Evolutionary conservation across 2,888 invertebrate species (phyloP), one percentile per base, ranked within the genome.

Genomic region (Eristalinus aeneus): DNA sequence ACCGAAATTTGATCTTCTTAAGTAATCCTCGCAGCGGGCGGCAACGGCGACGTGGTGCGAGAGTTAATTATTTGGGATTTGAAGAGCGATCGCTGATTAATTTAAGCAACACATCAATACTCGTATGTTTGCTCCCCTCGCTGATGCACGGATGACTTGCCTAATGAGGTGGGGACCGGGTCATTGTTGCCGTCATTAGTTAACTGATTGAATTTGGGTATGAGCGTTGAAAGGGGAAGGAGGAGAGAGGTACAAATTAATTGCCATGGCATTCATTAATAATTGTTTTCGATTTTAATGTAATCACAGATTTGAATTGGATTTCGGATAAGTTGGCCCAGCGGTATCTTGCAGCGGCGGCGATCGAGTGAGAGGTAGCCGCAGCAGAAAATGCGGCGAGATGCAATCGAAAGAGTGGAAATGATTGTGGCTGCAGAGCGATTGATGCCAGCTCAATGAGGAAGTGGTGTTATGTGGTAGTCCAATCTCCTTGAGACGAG

Each of bases 221-320:
- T 46, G 46, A 46, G 8, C 16, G 46, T 6, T 46, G 46, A 8
- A 16, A 16, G 23, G 56, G n/a, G 20, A 27, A 54, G 16, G 34
- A n/a, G n/a, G n/a, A n/a, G 72, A 31, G 72, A 53, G 11, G 12
- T 32, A 34, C 58, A 63, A 85, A 81, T 80, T 80, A 80, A 76
- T 80, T 80, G 72, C 72, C 31, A 63, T 58, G 71, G 56, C 23
- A 63, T 81, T 77, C 81, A 81, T 85, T 76, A 81, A 80, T 80
- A 72, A 84, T 72, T 80, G 67, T 63, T 68, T 80, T 39, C 56
- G 61, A 58, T 71, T 46, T 56, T 20, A 22, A 58, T 67, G 61
- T 67, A 12, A 63, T 54, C 53, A 60, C 31, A 72, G 75, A 80
- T 63, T 67, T 58, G 72, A 85, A 81, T 85, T 20, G 60, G 23